Conservation (phyloP, 2,888 invertebrate species). For the Agrochola lychnidis region DNA sequence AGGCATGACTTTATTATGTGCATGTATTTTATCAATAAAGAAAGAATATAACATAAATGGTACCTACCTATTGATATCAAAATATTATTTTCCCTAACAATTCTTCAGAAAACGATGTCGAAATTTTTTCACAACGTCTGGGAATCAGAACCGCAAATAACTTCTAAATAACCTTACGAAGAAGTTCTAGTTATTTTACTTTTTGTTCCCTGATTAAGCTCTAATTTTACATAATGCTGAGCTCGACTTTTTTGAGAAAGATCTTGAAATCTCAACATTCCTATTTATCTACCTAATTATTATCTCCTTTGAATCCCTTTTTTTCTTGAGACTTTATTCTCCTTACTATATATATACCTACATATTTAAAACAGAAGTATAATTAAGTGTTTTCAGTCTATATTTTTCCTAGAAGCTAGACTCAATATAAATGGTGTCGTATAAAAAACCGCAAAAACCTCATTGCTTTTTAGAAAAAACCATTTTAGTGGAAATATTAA, state of each 20-base stretch:
- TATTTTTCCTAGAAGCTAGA: not conserved
- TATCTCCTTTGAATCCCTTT: slow-evolving; percentile 3
- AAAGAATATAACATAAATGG: not conserved
- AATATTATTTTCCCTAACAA: slow-evolving; percentile 10
- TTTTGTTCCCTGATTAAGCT: slow-evolving; percentile 26
- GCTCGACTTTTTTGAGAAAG: slow-evolving; percentile 11
- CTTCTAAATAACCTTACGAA: slow-evolving; percentile 49
- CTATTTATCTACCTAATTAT: slow-evolving; percentile 32
- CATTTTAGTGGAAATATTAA: too few relatives aligned
- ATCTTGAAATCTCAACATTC: slow-evolving; percentile 34
- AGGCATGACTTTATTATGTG: not conserved
- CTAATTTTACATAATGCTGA: slow-evolving; percentile 36
- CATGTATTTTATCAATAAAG: not conserved
- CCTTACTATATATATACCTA: not conserved
- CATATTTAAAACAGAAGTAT: not conserved
- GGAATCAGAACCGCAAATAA: slow-evolving; percentile 30
- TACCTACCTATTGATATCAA: too few relatives aligned
- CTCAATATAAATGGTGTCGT: not conserved
- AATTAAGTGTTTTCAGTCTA: not conserved
- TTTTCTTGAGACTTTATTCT: not conserved
- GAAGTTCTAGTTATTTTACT: slow-evolving; percentile 9
- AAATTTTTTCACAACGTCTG: slow-evolving; percentile 29
- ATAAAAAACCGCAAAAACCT: not conserved
- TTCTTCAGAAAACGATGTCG: slow-evolving; percentile 12
- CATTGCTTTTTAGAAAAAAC: not conserved